phyloP scores from a whole-genome alignment of 2,888 invertebrate species.

The Melanostoma scalare region DNA sequence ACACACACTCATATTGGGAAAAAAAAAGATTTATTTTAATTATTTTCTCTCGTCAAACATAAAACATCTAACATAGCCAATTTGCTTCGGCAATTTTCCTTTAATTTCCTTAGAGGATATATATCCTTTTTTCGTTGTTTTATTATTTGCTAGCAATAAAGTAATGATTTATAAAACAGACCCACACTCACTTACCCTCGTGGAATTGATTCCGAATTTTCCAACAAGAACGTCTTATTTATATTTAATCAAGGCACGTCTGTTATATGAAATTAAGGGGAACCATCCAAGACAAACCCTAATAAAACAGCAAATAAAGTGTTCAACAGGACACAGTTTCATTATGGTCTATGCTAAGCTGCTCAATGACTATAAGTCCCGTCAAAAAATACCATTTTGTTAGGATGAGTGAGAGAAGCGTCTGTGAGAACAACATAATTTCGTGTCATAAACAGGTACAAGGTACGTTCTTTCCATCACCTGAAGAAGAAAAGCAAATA shows the following conservation, averaged over 20 bases:
- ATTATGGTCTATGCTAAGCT: slow-evolving; percentile 32
- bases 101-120: slow-evolving; percentile 38
- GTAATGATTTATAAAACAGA: slow-evolving; percentile 29
- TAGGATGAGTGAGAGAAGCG: background rate
- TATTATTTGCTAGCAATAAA: slow-evolving; percentile 23
- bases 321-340: slow-evolving; percentile 22
- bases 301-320: slow-evolving; percentile 34
- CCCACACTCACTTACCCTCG: slow-evolving; percentile 12
- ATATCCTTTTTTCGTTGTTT: background rate
- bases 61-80: slow-evolving; percentile 4
- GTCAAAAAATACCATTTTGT: slow-evolving; percentile 33
- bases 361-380: slow-evolving; percentile 23
- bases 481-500: background rate
- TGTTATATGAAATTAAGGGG: slow-evolving; percentile 37
- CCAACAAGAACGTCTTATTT: background rate
- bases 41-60: background rate
- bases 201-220: slow-evolving; percentile 27
- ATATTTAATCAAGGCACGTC: slow-evolving; percentile 58
- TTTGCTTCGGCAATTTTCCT: slow-evolving; percentile 9
- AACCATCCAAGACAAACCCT: slow-evolving; percentile 37
- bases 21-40: no score
- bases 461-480: background rate
- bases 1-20: no score
- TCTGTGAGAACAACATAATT: background rate
- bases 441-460: slow-evolving; percentile 4